A percentile compares a stretch with the other conserved stretches of the same genome.
These are phyloP conservation scores for Spodoptera picta DNA, from an alignment of 2,888 invertebrate species.

Conservation along the genomic window DNA sequence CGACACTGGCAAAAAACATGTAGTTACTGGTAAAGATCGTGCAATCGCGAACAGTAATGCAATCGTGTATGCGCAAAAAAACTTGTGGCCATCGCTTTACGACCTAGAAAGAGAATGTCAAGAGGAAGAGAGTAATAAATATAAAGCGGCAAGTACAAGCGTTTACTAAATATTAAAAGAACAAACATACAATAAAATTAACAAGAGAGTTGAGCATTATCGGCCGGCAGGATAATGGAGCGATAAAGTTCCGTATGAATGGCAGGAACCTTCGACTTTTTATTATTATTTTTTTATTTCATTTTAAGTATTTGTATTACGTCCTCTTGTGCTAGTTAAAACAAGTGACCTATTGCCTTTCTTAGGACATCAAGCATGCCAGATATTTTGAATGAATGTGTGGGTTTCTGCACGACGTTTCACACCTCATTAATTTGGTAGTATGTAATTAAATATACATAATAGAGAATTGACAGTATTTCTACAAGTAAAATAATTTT, in stretches of 20 bases:
- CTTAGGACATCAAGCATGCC: conserved; percentile 20
- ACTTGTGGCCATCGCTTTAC: conserved; percentile 22
- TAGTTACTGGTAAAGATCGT: conserved; percentile 43
- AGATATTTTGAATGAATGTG: conserved; percentile 23
- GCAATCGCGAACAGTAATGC: conserved; percentile 45
- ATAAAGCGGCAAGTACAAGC: conserved; percentile 30
- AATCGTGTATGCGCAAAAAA: conserved; percentile 47
- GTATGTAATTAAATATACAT: background rate
- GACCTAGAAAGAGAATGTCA: conserved; percentile 51
- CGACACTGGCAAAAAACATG: conserved; percentile 42
- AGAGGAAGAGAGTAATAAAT: conserved; percentile 50
- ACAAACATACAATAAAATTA: conserved; percentile 19
- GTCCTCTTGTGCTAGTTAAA: conserved; percentile 17
- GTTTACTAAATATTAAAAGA: conserved; percentile 28
- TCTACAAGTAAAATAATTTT: background rate
- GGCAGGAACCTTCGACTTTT: conserved; percentile 5
- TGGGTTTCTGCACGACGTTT: conserved; percentile 35
- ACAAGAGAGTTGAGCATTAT: conserved; percentile 27
- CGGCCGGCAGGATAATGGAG: conserved; percentile 29
- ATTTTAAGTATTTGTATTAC: conserved; percentile 7
- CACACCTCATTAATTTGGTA: conserved; percentile 17
- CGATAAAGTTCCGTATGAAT: conserved; percentile 34
- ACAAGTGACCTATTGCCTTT: conserved; percentile 36
- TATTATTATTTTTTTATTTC: conserved; percentile 16
- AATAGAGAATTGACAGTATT: background rate